Evolutionary conservation across 2,797 vertebrate genomes (phyloP), one percentile per base, ranked within the genome.

Genomic region (Cephalopachus bancanus): DNA sequence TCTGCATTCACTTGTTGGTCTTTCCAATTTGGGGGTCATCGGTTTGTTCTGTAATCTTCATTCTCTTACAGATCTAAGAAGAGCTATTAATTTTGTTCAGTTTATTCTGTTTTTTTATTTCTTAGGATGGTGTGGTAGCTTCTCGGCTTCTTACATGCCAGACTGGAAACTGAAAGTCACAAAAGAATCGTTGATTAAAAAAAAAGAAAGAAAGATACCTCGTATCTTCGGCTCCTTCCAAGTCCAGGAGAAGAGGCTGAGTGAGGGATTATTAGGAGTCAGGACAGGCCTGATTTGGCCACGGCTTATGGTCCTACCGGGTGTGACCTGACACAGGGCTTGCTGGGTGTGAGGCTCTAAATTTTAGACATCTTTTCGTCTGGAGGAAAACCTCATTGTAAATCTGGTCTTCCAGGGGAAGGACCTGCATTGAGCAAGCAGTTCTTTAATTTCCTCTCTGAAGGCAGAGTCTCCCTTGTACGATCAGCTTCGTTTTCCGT

Each of bases 381-480:
- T 93, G 96, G 55, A 94, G 64, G 64, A 91, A 89, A 96, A 89
- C 10, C 0, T 65, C 64, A 37, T 22, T 53, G 51, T 95, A 97
- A 93, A 97, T 95, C 71, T 92, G 67, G 60, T 90, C 91, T 97
- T 78, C 83, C 62, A 75, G 44, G 83, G 55, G 78, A 95, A 96
- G 93, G 74, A 64, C 19, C 28, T 91, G 22, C 15, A 79, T 96
- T 81, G 83, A 65, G 78, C 92, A 96, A 89, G 51, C 30, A 24
- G 60, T 83, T 78, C n/a, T 96, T 92, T 96, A 60, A 95, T 98
- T 98, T 98, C 33, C 64, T 95, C 95, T 96, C 53, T 97, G 37
- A 83, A 91, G 86, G 5, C 97, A 95, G 72, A 97, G 64, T 49
- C 94, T 96, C 0, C 0, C 67, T 92, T 97, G 79, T 62, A 93